A percentile compares a stretch with the other conserved stretches of the same genome.
These are phyloP conservation scores for Picathartes gymnocephalus DNA, from an alignment of 2,113 vertebrate genomes.

Conservation along the genomic window DNA sequence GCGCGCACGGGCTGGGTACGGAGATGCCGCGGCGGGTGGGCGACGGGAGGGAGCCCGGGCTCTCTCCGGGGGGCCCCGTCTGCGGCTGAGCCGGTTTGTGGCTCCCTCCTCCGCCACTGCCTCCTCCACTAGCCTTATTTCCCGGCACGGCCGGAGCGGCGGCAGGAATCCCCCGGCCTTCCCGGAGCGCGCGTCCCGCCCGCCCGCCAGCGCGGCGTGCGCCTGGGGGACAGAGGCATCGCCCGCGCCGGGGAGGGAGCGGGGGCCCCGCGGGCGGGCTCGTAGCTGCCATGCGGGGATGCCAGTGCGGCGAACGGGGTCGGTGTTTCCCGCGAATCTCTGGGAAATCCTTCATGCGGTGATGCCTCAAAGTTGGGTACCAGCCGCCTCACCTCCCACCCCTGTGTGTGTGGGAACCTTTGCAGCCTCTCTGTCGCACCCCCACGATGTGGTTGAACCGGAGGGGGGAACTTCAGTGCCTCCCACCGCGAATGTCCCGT, in stretches of 20 bases:
- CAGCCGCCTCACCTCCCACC: neutral
- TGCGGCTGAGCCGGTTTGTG: neutral
- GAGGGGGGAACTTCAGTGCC: neutral
- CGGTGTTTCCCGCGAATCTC: constrained; percentile 12
- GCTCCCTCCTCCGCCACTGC: neutral
- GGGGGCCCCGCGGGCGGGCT: neutral
- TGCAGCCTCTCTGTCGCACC: neutral
- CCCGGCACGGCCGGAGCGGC: neutral
- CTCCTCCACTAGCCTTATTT: neutral
- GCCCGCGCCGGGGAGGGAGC: neutral
- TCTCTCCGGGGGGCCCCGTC: neutral
- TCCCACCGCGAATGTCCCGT: neutral
- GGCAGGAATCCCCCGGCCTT: neutral
- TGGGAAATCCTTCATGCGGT: neutral
- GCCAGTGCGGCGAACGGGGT: neutral
- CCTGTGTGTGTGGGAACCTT: neutral
- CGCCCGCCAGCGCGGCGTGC: neutral
- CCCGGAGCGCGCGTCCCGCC: neutral
- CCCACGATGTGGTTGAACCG: neutral
- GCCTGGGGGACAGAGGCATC: neutral
- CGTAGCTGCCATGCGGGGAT: neutral
- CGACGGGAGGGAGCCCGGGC: neutral
- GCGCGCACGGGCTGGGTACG: constrained; percentile 17
- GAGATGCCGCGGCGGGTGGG: constrained; percentile 38
- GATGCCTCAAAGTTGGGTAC: neutral